A percentile compares a stretch with the other conserved stretches of the same genome.
These are phyloP conservation scores for Muraenolepis orangiensis DNA, from an alignment of 2,797 vertebrate genomes.

Conservation along the genomic window DNA sequence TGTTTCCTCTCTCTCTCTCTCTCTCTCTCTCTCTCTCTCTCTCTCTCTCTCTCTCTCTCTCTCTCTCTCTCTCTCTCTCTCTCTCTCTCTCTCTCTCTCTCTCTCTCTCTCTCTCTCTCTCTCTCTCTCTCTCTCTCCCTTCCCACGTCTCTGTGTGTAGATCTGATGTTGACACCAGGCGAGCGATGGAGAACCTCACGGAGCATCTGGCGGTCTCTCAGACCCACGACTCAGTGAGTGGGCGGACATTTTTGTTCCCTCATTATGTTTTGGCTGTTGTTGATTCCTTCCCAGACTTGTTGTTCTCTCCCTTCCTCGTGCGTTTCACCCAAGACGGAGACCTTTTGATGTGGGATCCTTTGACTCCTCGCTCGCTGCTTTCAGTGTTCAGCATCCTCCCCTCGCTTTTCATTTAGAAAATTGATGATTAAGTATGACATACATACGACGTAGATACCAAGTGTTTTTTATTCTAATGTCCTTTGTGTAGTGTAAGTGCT, in stretches of 20 bases:
- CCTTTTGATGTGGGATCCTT: too few relatives aligned
- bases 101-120: background rate
- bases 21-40: background rate
- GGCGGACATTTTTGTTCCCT: background rate
- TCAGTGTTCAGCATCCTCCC: too few relatives aligned
- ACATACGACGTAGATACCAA: too few relatives aligned
- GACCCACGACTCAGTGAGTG: slow-evolving; percentile 82
- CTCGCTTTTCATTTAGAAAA: background rate
- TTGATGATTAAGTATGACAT: background rate
- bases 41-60: background rate
- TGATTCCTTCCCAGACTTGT: background rate
- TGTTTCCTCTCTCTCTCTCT: background rate
- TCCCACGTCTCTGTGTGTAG: slow-evolving; percentile 57
- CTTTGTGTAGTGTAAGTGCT: background rate
- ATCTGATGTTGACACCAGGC: slow-evolving; percentile 84
- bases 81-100: background rate
- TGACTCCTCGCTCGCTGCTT: too few relatives aligned
- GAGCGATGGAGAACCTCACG: slow-evolving; percentile 79
- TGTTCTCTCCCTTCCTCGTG: background rate
- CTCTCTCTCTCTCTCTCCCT: background rate
- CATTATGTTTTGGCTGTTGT: background rate
- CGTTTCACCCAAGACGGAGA: too few relatives aligned
- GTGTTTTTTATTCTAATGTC: background rate
- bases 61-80: background rate
- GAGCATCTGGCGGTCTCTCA: slow-evolving; percentile 75